Evolutionary conservation across 2,888 invertebrate species (phyloP), one percentile per base, ranked within the genome.

Genomic region (Orchestes rusci): DNA sequence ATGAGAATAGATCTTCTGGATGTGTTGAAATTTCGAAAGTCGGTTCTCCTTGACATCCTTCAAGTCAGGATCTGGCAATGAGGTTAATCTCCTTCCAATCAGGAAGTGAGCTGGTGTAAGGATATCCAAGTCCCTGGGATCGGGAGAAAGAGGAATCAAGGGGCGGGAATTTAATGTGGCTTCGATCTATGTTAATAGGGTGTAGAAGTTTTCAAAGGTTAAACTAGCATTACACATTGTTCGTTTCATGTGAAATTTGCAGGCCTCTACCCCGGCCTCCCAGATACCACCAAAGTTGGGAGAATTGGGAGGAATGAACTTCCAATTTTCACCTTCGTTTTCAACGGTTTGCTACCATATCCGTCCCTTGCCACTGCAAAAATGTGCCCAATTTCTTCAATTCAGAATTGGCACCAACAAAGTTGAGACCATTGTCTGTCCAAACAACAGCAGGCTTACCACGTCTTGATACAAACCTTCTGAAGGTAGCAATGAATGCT

Each of bases 161-260:
- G 59, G 61, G 18, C 62, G 34, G 4, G 57, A 62, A 45, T 61
- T 62, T 15, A 61, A 41, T 19, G 54, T 45, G 1, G 56, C 53
- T 46, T 63, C 58, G 27, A 43, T 31, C 16, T 38, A 16, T 10
- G 43, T 38, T 3, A 43, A 23, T 15, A 43, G 13, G 4, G 42
- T 42, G 29, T 42, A 42, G 15, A 27, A 42, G 15, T 36, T 23
- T 35, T 42, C 27, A 42, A 42, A 42, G 7, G 42, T 42, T 8
- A 42, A 16, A 1, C 12, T 17, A n/a, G 35, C 29, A 35, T 42
- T 42, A 12, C 28, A 34, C 23, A 35, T 28, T 2, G 35, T 16
- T 28, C 38, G 35, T 17, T 30, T 43, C 13, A 43, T 29, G 29
- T 39, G 38, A 19, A 31, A 31, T 27, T 39, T 43, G 12, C 30